Percentiles rank a stretch among this genome's conserved stretches.
Conservation (phyloP, 2,113 vertebrate species). For the Lagopus leucura region DNA sequence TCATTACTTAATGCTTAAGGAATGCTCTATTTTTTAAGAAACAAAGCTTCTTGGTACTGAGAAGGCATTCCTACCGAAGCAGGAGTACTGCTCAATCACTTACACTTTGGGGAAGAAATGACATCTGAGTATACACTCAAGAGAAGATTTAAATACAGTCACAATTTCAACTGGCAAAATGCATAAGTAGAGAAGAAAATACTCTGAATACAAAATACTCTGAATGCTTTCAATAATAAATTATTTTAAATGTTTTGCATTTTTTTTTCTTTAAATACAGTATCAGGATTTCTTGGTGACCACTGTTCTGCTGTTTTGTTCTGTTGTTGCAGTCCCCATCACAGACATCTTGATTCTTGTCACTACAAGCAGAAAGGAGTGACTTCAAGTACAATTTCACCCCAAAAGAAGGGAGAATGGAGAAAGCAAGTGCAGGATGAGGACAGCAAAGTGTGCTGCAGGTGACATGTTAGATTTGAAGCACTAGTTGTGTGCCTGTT, state of each 20-base stretch:
- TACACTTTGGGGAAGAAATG: constrained; percentile 36
- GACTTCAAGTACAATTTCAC: not conserved
- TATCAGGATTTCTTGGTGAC: not conserved
- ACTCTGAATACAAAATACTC: not conserved
- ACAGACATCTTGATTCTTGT: not conserved
- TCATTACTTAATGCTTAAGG: not conserved
- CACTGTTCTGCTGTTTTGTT: not conserved
- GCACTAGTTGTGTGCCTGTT: not conserved
- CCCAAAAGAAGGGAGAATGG: not conserved
- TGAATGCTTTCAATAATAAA: not conserved
- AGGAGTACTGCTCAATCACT: not conserved
- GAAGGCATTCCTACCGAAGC: constrained; percentile 41
- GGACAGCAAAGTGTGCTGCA: not conserved
- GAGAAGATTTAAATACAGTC: constrained; percentile 7
- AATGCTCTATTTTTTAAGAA: constrained; percentile 43
- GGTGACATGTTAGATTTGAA: not conserved
- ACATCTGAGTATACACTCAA: not conserved
- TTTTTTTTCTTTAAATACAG: not conserved
- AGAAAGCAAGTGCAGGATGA: not conserved
- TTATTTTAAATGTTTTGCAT: not conserved
- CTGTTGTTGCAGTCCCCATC: not conserved
- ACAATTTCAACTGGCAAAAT: not conserved
- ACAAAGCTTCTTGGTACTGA: constrained; percentile 10
- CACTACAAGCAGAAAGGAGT: not conserved
- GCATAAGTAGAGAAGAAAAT: not conserved